Evolutionary conservation across 2,888 invertebrate species (phyloP).

Genomic region (Stenoptilia bipunctidactyla): DNA sequence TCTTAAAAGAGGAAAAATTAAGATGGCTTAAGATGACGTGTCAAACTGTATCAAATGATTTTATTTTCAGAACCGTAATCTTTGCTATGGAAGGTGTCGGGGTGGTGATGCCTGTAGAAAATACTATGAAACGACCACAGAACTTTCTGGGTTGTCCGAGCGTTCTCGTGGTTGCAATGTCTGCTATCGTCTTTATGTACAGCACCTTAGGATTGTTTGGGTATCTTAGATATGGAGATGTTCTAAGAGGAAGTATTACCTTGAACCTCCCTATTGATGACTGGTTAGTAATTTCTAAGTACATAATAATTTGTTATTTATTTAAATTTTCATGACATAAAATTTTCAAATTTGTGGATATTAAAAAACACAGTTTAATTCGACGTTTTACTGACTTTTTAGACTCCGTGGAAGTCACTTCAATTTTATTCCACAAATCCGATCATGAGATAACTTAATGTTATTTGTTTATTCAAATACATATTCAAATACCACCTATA

Average conservation of each 20-base stretch:
- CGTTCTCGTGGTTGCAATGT: conserved; percentile 89
- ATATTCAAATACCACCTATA: no score
- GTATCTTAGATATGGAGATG: conserved; percentile 85
- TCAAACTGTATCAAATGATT: neutral
- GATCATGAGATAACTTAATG: no score
- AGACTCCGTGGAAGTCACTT: no score
- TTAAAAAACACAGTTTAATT: no score
- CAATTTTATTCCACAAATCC: no score
- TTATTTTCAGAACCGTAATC: conserved; percentile 81
- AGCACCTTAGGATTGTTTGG: conserved; percentile 89
- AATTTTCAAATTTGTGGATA: no score
- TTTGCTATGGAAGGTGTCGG: conserved; percentile 98
- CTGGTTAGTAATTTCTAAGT: conserved; percentile 65
- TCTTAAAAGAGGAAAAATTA: no score
- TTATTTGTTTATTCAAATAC: no score
- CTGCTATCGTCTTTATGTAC: conserved; percentile 83
- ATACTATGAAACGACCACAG: conserved; percentile 87
- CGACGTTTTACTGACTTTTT: no score
- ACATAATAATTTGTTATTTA: neutral
- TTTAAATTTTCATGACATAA: no score
- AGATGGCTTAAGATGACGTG: neutral
- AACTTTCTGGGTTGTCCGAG: conserved; percentile 86
- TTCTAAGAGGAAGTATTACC: conserved; percentile 82
- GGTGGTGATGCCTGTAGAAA: conserved; percentile 93
- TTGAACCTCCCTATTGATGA: conserved; percentile 82